phyloP scores from a whole-genome alignment of 2,888 invertebrate species.

The Glaucopsyche alexis region DNA sequence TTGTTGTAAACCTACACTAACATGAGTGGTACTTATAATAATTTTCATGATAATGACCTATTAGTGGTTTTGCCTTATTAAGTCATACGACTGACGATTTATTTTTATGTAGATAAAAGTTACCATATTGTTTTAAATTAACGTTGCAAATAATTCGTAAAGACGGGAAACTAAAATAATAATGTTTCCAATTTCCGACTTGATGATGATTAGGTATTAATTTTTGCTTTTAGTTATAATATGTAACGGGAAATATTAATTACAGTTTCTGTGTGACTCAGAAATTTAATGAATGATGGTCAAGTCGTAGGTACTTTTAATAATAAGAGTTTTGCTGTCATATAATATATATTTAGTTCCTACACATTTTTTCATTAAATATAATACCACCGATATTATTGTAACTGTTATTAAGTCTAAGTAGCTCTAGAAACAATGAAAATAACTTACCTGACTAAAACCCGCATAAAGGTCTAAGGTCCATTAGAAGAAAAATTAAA shows the following conservation, averaged over 20 bases:
- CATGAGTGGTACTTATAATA: conserved; percentile 58
- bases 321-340: too few species aligned
- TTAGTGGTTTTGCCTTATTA: conserved; percentile 49
- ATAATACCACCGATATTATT: too few species aligned
- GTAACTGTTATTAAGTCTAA: too few species aligned
- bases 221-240: not conserved
- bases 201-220: not conserved
- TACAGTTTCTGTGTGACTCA: not conserved
- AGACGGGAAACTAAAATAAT: not conserved
- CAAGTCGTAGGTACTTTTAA: too few species aligned
- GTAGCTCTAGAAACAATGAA: too few species aligned
- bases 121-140: not conserved
- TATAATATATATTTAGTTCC: too few species aligned
- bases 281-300: not conserved
- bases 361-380: too few species aligned
- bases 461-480: too few species aligned
- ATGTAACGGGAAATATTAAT: conserved; percentile 2
- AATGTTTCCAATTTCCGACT: conserved; percentile 3
- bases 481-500: too few species aligned
- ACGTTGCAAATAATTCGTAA: not conserved
- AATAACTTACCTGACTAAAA: too few species aligned
- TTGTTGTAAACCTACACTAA: conserved; percentile 54
- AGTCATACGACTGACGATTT: not conserved
- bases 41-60: conserved; percentile 56
- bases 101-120: not conserved